phyloP scores from a whole-genome alignment of 2,888 invertebrate genomes.

The Melinaea marsaeus region DNA sequence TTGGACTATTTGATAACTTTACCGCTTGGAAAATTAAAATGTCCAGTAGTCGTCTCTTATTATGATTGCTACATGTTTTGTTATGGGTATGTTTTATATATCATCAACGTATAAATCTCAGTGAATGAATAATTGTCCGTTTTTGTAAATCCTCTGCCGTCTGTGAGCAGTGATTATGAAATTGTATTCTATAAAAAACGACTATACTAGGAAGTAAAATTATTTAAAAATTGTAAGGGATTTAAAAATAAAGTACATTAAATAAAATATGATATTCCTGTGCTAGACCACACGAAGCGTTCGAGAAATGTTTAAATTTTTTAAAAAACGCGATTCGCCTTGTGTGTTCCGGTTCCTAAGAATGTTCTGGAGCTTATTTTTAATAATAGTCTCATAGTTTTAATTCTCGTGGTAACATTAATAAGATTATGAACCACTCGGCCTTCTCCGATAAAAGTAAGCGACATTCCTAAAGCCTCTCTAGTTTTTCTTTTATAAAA shows the following conservation, averaged over 20 bases:
- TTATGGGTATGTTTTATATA: too few species aligned
- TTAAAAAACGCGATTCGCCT: conserved; percentile 15
- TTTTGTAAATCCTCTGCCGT: background rate
- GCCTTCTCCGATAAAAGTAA: conserved; percentile 13
- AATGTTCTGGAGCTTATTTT: conserved; percentile 33
- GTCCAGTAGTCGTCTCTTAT: too few species aligned
- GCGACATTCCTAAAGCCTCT: conserved; percentile 24
- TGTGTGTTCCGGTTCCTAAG: conserved; percentile 29
- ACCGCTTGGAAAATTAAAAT: too few species aligned
- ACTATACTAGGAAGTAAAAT: conserved; percentile 2
- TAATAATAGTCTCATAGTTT: conserved; percentile 22
- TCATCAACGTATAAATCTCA: too few species aligned
- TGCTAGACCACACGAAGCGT: conserved; percentile 30
- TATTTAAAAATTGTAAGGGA: conserved; percentile 6
- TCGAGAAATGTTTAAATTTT: background rate
- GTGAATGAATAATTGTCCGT: too few species aligned
- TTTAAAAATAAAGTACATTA: conserved; percentile 9
- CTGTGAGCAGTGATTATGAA: background rate
- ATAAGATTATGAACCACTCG: conserved; percentile 17
- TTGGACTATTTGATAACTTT: too few species aligned
- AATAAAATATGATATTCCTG: conserved; percentile 27
- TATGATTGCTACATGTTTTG: too few species aligned
- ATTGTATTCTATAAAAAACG: conserved; percentile 3
- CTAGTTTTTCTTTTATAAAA: background rate
- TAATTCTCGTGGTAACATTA: conserved; percentile 20